Evolutionary conservation across 2,113 vertebrate genomes (phyloP).

Genomic region (Scolopax mira): DNA sequence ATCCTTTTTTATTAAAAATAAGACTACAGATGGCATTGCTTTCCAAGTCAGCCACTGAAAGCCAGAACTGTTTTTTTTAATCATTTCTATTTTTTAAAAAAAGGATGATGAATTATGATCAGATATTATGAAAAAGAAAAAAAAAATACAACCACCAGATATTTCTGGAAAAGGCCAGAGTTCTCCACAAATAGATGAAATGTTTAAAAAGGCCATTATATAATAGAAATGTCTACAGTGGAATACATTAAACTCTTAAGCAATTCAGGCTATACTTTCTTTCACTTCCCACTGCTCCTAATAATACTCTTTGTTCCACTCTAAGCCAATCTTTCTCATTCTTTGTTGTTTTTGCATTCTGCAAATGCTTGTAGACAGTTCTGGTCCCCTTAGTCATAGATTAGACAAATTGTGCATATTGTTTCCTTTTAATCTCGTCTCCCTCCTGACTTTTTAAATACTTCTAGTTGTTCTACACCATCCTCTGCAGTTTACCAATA

Average conservation of each 20-base stretch:
- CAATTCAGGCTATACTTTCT: conserved; percentile 9
- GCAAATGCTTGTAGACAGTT: conserved; percentile 15
- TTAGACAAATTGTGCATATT: conserved; percentile 13
- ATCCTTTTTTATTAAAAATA: neutral
- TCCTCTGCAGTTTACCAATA: neutral
- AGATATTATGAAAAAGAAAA: neutral
- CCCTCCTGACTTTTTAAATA: conserved; percentile 6
- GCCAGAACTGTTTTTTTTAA: neutral
- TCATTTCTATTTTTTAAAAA: neutral
- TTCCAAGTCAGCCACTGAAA: neutral
- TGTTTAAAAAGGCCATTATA: neutral
- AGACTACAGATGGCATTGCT: neutral
- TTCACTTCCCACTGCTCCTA: conserved; percentile 31
- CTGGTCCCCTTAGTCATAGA: conserved; percentile 12
- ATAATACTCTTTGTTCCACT: conserved; percentile 47
- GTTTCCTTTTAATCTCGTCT: neutral
- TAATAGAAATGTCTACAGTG: neutral
- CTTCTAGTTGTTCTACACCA: neutral
- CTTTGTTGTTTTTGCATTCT: neutral
- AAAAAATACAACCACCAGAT: neutral
- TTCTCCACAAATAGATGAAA: neutral
- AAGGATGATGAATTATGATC: neutral
- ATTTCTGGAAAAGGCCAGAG: conserved; percentile 15
- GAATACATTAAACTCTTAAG: neutral
- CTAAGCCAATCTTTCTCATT: neutral